Percentiles rank a stretch among this genome's conserved stretches.
Conservation (phyloP, 2,888 invertebrate species). For the Phania funesta region DNA sequence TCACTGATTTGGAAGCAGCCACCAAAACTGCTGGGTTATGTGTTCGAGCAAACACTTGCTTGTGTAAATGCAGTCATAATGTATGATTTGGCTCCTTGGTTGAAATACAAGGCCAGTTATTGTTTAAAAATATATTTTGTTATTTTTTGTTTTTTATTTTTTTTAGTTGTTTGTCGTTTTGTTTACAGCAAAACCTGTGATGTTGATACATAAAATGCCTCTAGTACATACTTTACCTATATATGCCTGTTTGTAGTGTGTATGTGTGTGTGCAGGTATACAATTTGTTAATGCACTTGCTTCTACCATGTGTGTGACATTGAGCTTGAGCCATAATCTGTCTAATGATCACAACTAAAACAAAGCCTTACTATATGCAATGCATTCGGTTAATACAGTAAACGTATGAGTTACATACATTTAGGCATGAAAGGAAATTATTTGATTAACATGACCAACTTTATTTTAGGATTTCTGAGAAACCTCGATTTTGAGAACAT, state of each 20-base stretch:
- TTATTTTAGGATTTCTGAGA: background rate
- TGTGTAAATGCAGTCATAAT: slow-evolving; percentile 8
- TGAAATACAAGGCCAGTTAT: slow-evolving; percentile 38
- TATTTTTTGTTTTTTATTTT: background rate
- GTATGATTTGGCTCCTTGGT: slow-evolving; percentile 7
- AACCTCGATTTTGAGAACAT: no score
- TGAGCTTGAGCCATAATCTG: slow-evolving; percentile 53
- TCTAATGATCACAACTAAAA: slow-evolving; percentile 35
- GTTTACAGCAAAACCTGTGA: slow-evolving; percentile 5
- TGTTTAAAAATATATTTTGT: slow-evolving; percentile 22
- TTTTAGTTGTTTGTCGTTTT: slow-evolving; percentile 3
- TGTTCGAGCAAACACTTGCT: background rate
- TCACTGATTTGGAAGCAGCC: background rate
- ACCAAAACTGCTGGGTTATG: background rate
- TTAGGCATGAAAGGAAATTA: background rate
- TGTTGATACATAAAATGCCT: background rate
- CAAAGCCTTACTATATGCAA: slow-evolving; percentile 2
- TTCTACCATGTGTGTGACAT: slow-evolving; percentile 33
- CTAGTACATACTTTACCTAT: no score
- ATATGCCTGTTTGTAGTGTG: background rate
- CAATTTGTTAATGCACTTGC: background rate
- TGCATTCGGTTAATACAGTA: background rate
- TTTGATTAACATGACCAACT: background rate
- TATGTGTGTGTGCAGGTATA: background rate
- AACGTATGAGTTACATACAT: background rate